These are phyloP conservation scores for Gila orcuttii DNA, from an alignment of 2,113 vertebrate species.

Conservation along the genomic window DNA sequence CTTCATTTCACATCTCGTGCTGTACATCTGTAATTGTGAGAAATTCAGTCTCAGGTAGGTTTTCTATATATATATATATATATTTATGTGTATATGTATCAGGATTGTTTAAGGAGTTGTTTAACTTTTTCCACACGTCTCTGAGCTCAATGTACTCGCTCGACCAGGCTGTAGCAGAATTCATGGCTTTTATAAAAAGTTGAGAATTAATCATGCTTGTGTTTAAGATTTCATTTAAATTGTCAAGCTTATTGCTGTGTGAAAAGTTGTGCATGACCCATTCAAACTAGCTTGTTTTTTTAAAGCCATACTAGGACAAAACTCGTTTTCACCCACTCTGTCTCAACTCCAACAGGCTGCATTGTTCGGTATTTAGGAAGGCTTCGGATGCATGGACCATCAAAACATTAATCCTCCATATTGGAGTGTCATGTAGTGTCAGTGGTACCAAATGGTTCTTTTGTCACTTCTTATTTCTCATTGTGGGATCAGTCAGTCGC, in stretches of 20 bases:
- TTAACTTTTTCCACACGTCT: not conserved
- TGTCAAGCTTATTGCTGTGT: not conserved
- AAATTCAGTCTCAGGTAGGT: conserved; percentile 25
- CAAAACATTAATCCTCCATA: conserved; percentile 40
- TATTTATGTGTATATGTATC: too few relatives aligned
- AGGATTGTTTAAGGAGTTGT: not conserved
- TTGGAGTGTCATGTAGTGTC: conserved; percentile 33
- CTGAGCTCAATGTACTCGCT: not conserved
- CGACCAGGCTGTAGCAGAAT: not conserved
- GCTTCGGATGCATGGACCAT: conserved; percentile 6
- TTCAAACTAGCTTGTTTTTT: not conserved
- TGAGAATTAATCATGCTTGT: conserved; percentile 14
- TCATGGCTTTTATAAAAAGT: not conserved
- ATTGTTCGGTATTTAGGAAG: conserved; percentile 2
- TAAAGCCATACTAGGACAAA: not conserved
- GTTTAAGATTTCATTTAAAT: not conserved
- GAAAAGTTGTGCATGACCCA: not conserved
- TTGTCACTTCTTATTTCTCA: conserved; percentile 22
- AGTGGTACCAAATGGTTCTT: conserved; percentile 35
- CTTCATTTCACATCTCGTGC: not conserved
- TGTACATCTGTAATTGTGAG: conserved; percentile 5
- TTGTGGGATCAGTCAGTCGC: conserved; percentile 20
- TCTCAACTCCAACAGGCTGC: not conserved
- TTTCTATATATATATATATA: not conserved
- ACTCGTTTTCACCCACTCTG: not conserved